Percentiles rank a stretch among this genome's conserved stretches.
phyloP scores from a whole-genome alignment of 2,888 invertebrate genomes.

The Xylophagus ater region DNA sequence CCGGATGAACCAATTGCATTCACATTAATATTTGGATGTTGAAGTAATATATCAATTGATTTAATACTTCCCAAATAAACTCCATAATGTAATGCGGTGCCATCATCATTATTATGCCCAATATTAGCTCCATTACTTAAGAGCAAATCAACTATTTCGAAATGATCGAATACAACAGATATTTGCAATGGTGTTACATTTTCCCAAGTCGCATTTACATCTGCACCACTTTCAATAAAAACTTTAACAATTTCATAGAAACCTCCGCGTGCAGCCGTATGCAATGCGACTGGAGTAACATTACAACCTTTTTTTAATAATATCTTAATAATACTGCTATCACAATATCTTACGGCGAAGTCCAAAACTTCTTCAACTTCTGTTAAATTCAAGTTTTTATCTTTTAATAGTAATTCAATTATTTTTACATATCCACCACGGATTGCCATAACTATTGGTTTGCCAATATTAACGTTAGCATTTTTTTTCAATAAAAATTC shows the following conservation, averaged over 20 bases:
- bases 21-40: background rate
- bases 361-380: too few relatives aligned
- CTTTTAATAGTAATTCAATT: too few relatives aligned
- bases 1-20: background rate
- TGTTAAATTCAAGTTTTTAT: too few relatives aligned
- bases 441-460: too few relatives aligned
- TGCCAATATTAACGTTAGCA: conserved; percentile 17
- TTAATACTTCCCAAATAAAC: conserved; percentile 12
- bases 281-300: background rate
- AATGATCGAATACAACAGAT: background rate
- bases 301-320: background rate
- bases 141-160: background rate
- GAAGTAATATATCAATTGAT: conserved; percentile 15
- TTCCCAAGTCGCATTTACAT: conserved; percentile 5
- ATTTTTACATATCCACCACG: too few relatives aligned
- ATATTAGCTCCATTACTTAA: background rate
- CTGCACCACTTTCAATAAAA: background rate
- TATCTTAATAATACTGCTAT: background rate
- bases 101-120: conserved; percentile 10
- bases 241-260: background rate
- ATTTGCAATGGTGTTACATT: background rate
- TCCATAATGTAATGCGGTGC: conserved; percentile 20
- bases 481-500: conserved; percentile 15
- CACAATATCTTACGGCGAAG: background rate
- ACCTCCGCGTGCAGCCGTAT: background rate